Conservation (phyloP, 2,113 vertebrate genomes). For the Psilopsiagon aymara region DNA sequence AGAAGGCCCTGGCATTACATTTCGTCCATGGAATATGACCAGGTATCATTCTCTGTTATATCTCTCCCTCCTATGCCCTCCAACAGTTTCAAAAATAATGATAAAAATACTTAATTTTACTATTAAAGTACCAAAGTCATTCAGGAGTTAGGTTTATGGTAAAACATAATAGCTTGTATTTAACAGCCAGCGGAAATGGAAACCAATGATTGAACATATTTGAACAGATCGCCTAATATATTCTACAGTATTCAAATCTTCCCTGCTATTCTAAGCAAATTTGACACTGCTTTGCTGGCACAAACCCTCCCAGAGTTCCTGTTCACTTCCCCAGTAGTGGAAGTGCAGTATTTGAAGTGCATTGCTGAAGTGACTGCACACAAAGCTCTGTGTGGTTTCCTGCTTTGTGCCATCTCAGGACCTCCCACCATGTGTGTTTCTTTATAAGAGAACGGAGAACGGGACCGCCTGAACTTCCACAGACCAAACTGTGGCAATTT, state of each 20-base stretch:
- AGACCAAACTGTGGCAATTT: neutral
- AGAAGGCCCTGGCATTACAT: slow-evolving; percentile 8
- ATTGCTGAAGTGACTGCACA: neutral
- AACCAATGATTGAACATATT: neutral
- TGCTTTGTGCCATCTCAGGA: neutral
- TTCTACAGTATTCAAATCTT: neutral
- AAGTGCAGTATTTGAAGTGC: neutral
- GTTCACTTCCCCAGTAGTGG: neutral
- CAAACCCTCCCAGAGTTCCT: neutral
- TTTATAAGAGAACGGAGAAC: neutral
- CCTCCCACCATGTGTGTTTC: neutral
- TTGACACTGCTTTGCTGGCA: neutral
- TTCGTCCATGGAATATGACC: slow-evolving; percentile 25
- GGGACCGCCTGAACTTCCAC: neutral
- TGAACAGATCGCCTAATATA: neutral
- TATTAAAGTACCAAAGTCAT: neutral
- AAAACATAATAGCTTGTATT: neutral
- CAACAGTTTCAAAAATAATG: neutral
- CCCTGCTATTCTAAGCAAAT: neutral
- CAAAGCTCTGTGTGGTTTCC: neutral
- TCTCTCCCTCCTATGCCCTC: neutral
- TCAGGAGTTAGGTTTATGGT: neutral
- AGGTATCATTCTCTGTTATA: neutral
- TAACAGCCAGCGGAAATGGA: neutral
- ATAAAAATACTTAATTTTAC: neutral